Conservation (phyloP, 2,797 vertebrate genomes). For the Spinus pinus region DNA sequence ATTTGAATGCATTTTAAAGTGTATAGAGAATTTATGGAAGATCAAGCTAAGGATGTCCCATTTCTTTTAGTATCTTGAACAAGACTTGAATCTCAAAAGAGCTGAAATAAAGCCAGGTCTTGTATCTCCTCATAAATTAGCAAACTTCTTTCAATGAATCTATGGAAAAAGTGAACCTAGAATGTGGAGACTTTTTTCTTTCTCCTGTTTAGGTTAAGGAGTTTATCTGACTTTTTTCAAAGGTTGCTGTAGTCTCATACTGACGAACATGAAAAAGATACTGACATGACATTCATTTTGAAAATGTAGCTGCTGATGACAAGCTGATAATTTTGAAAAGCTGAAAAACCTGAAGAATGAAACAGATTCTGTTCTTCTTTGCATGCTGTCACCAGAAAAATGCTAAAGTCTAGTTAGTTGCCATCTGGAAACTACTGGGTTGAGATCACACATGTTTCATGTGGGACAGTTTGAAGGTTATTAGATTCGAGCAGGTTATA, state of each 20-base stretch:
- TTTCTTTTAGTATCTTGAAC: not conserved
- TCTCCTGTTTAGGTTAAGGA: not conserved
- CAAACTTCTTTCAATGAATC: not conserved
- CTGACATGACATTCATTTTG: rapidly evolving
- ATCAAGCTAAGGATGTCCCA: not conserved
- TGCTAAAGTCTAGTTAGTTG: not conserved
- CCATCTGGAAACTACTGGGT: not conserved
- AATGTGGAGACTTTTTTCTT: not conserved
- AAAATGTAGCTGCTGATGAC: not conserved
- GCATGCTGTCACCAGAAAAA: not conserved
- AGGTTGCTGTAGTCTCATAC: not conserved
- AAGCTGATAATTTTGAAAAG: not conserved
- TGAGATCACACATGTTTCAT: not conserved
- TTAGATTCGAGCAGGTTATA: not conserved
- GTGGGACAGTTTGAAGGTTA: not conserved
- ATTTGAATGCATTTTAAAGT: not conserved
- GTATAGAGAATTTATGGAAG: not conserved
- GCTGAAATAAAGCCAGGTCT: not conserved
- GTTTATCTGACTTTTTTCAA: not conserved
- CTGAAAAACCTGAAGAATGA: not conserved
- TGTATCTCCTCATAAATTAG: not conserved
- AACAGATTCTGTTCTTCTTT: not conserved
- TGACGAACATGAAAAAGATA: not conserved
- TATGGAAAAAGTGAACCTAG: not conserved
- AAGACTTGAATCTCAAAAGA: not conserved